Evolutionary conservation across 2,888 invertebrate genomes (phyloP).

Genomic region (Lithophane semibrunnea): DNA sequence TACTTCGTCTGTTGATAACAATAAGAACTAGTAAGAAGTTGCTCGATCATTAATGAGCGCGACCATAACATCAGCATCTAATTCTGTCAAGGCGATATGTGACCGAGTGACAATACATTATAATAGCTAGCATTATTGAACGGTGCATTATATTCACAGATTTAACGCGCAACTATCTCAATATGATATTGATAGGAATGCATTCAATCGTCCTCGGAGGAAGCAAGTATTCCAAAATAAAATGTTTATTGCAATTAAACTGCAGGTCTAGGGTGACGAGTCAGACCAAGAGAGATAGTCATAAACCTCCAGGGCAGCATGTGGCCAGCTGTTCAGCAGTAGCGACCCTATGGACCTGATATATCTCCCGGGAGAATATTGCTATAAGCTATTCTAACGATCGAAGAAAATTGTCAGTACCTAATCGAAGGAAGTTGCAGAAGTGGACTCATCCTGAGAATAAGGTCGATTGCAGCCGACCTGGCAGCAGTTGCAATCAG

Average conservation of each 20-base stretch:
- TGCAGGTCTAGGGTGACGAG: too few relatives aligned
- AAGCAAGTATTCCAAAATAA: too few relatives aligned
- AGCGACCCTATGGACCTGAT: too few relatives aligned
- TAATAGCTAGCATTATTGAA: conserved; percentile 5
- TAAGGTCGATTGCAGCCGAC: conserved; percentile 38
- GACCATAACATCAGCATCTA: conserved; percentile 15
- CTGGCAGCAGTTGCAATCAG: conserved; percentile 23
- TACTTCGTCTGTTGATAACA: not conserved
- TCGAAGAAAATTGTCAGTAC: conserved; percentile 39
- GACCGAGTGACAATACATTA: conserved; percentile 17
- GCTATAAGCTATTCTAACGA: not conserved
- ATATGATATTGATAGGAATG: not conserved
- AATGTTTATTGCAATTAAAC: too few relatives aligned
- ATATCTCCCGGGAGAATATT: too few relatives aligned
- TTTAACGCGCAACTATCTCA: not conserved
- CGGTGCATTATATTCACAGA: conserved; percentile 8
- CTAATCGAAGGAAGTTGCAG: conserved; percentile 47
- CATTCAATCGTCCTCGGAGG: not conserved
- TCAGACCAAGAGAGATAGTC: too few relatives aligned
- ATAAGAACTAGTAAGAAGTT: conserved; percentile 16
- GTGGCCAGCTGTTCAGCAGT: too few relatives aligned
- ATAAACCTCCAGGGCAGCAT: too few relatives aligned
- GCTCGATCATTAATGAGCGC: conserved; percentile 3
- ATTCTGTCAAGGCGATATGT: conserved; percentile 35
- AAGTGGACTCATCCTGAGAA: conserved; percentile 52